Conservation (phyloP, 2,888 invertebrate genomes). For the Cheilosia scutellata region DNA sequence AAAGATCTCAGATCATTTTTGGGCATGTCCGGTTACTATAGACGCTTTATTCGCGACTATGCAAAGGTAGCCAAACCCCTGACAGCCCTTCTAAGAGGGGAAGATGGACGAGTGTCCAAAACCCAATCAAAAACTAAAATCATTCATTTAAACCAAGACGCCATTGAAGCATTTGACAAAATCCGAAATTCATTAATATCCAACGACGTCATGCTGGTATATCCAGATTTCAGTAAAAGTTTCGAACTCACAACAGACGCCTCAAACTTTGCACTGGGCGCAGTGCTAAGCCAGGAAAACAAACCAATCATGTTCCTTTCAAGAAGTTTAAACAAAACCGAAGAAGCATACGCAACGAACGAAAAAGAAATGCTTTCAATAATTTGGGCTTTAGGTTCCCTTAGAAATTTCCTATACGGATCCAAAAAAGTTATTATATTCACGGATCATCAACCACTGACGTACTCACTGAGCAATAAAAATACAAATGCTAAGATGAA, state of each 20-base stretch:
- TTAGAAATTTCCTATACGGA: slow-evolving; percentile 50
- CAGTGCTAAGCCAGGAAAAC: slow-evolving; percentile 28
- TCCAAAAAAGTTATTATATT: slow-evolving; percentile 42
- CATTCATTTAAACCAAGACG: slow-evolving; percentile 29
- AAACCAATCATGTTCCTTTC: slow-evolving; percentile 44
- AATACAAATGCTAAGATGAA: slow-evolving; percentile 44
- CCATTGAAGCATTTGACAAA: slow-evolving; percentile 47
- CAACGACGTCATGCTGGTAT: slow-evolving; percentile 18
- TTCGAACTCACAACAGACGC: slow-evolving; percentile 51
- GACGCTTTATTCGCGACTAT: slow-evolving; percentile 54
- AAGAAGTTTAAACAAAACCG: slow-evolving; percentile 28
- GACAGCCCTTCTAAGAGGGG: slow-evolving; percentile 55
- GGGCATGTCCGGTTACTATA: slow-evolving; percentile 39
- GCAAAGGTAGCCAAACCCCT: slow-evolving; percentile 58
- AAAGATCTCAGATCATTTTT: slow-evolving; percentile 48
- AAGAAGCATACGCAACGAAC: slow-evolving; percentile 26
- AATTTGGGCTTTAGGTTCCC: slow-evolving; percentile 29
- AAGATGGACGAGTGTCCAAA: slow-evolving; percentile 61
- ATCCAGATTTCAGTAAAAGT: slow-evolving; percentile 79
- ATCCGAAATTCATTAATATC: slow-evolving; percentile 48
- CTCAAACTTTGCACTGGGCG: slow-evolving; percentile 57
- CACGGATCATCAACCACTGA: slow-evolving; percentile 61
- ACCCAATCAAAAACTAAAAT: slow-evolving; percentile 38
- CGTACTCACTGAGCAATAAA: slow-evolving; percentile 34
- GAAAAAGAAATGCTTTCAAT: slow-evolving; percentile 31